Conservation (phyloP, 2,113 vertebrate species). For the Sturnira hondurensis region DNA sequence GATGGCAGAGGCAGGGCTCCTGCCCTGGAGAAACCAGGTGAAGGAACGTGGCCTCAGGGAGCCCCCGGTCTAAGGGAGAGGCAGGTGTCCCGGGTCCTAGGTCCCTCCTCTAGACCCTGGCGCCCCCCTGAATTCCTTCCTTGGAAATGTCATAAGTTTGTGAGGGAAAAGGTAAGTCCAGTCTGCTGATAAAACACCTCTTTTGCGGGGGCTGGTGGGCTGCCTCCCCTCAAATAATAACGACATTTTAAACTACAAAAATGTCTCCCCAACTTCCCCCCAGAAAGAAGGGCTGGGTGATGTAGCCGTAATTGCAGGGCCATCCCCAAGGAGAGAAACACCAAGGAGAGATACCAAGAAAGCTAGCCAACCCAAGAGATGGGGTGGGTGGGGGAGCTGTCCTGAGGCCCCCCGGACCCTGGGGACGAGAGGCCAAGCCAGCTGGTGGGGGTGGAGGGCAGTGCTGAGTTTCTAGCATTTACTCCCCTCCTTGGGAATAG, state of each 20-base stretch:
- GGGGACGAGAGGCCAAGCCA: background rate
- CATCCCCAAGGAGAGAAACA: accelerated
- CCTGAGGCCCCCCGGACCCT: background rate
- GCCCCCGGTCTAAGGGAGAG: background rate
- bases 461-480: background rate
- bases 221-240: background rate
- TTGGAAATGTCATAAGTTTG: background rate
- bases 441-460: accelerated
- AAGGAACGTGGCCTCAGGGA: background rate
- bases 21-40: background rate
- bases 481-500: background rate
- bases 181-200: background rate
- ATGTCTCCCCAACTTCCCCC: background rate
- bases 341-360: background rate
- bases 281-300: background rate
- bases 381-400: too few species aligned
- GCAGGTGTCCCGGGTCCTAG: background rate
- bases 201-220: background rate
- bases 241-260: background rate
- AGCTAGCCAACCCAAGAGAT: background rate
- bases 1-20: background rate
- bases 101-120: background rate
- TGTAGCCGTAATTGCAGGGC: background rate
- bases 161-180: background rate
- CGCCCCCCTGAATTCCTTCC: background rate